phyloP scores from a whole-genome alignment of 2,113 vertebrate species.

The Ahaetulla prasina region DNA sequence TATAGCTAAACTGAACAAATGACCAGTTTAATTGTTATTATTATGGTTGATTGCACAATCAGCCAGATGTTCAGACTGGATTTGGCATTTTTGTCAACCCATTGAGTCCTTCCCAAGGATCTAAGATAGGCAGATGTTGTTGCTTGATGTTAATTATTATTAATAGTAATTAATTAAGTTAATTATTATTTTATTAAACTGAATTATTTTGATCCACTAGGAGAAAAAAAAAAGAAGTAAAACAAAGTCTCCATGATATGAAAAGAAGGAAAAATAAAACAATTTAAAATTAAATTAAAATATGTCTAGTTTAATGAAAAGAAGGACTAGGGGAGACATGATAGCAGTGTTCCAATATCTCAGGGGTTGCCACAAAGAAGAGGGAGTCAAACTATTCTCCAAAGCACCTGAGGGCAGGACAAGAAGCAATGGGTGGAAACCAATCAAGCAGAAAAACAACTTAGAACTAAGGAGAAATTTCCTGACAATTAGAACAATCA shows the following conservation, averaged over 20 bases:
- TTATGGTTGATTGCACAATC: not conserved
- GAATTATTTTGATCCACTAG: not conserved
- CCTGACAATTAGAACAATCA: too few relatives aligned
- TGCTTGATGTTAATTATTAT: not conserved
- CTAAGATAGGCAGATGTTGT: not conserved
- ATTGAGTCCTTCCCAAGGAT: not conserved
- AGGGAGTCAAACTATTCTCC: too few relatives aligned
- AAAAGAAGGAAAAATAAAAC: not conserved
- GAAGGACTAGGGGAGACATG: too few relatives aligned
- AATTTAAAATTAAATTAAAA: not conserved
- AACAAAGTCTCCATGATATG: not conserved
- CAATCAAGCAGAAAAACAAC: too few relatives aligned
- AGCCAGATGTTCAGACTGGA: not conserved
- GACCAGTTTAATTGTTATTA: not conserved
- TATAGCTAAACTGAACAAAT: not conserved
- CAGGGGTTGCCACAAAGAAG: too few relatives aligned
- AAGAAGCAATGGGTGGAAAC: too few relatives aligned
- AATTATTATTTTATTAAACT: not conserved
- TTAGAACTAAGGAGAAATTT: too few relatives aligned
- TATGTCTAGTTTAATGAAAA: too few relatives aligned
- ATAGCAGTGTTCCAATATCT: too few relatives aligned
- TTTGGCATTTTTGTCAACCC: not conserved
- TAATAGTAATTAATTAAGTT: not conserved
- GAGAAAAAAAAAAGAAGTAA: not conserved
- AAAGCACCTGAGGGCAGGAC: too few relatives aligned